These are phyloP conservation scores for Chaunax sp. DNA, from an alignment of 2,797 vertebrate genomes.

Conservation along the genomic window DNA sequence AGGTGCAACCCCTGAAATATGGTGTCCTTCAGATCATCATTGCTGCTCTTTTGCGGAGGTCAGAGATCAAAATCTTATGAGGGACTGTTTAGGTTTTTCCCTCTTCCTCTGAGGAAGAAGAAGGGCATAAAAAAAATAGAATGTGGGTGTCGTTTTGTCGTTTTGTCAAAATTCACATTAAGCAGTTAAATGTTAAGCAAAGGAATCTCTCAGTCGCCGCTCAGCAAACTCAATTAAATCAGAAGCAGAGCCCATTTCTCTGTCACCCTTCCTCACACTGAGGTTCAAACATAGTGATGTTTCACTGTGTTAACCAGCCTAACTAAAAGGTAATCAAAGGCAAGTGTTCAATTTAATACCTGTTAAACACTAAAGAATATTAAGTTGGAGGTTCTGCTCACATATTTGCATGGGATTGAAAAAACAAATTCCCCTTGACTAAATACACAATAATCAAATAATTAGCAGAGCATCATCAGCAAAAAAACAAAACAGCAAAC, in stretches of 20 bases:
- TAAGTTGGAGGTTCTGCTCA: slow-evolving; percentile 1
- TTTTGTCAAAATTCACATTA: slow-evolving; percentile 2
- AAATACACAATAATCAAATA: slow-evolving; percentile 29
- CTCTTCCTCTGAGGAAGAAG: too few species aligned
- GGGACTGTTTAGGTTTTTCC: neutral
- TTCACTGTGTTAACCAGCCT: too few species aligned
- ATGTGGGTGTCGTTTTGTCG: neutral
- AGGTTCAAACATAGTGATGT: slow-evolving; percentile 1
- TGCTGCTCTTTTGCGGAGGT: slow-evolving; percentile 17
- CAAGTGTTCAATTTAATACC: too few species aligned
- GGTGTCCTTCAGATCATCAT: too few species aligned
- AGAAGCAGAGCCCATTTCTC: neutral
- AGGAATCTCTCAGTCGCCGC: neutral
- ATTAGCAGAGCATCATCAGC: slow-evolving; percentile 25
- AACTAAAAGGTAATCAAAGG: too few species aligned
- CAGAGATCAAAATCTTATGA: slow-evolving; percentile 1
- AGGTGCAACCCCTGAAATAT: too few species aligned
- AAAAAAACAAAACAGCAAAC: slow-evolving; percentile 33
- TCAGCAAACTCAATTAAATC: slow-evolving; percentile 25
- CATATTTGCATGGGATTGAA: neutral
- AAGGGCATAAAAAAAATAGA: neutral
- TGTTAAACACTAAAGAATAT: neutral
- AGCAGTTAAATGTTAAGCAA: slow-evolving; percentile 24
- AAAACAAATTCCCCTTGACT: neutral
- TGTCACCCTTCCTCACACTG: neutral